Conservation (phyloP, 2,113 vertebrate species). For the Orcinus orca region DNA sequence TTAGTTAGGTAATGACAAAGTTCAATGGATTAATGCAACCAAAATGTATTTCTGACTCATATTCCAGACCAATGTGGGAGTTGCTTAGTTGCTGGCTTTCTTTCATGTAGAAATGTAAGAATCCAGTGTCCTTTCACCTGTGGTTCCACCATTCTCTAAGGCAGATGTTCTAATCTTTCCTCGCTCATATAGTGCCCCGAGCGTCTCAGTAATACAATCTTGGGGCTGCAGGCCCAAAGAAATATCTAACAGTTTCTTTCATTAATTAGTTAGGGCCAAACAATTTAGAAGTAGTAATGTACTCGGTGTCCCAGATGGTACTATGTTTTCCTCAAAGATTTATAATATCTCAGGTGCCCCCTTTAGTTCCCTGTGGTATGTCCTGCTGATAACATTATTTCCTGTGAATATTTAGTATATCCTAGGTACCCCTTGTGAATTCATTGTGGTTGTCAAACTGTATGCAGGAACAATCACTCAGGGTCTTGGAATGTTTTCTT, state of each 20-base stretch:
- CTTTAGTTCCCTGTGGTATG: background rate
- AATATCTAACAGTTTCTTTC: background rate
- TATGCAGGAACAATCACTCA: background rate
- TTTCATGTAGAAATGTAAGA: background rate
- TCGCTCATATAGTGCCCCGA: background rate
- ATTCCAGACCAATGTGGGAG: background rate
- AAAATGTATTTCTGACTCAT: background rate
- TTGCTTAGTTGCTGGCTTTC: background rate
- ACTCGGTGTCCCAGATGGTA: background rate
- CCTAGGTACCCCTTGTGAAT: background rate
- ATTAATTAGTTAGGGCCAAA: background rate
- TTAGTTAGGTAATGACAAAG: background rate
- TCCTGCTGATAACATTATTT: background rate
- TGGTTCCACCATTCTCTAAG: background rate
- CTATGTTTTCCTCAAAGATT: background rate
- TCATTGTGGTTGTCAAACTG: background rate
- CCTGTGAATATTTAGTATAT: conserved; percentile 15
- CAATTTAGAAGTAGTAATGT: background rate
- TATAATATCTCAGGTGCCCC: background rate
- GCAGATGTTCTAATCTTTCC: background rate
- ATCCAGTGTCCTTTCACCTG: background rate
- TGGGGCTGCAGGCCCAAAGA: background rate
- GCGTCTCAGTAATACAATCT: background rate
- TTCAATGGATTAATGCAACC: background rate
- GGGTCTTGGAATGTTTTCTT: background rate